Evolutionary conservation across 1,140 invertebrate species (phyloP).

Genomic region (Diplogasteroides magnus): DNA sequence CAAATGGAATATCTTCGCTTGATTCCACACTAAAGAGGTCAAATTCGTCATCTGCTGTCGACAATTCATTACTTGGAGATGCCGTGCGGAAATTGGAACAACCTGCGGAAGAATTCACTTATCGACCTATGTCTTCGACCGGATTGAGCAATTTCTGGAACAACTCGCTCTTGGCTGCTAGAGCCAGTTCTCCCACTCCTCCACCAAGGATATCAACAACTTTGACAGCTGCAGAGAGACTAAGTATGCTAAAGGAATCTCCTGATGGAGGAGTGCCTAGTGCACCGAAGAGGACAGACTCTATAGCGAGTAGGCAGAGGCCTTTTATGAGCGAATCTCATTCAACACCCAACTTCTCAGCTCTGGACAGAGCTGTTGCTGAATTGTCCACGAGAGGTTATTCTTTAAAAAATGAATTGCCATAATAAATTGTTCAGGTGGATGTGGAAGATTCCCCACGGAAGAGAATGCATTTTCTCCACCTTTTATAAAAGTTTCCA

Average conservation of each 20-base stretch:
- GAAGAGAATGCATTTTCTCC: slow-evolving; percentile 32
- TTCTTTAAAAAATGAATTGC: not conserved
- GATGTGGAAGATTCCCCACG: slow-evolving; percentile 39
- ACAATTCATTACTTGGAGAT: not conserved
- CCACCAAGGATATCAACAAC: slow-evolving; percentile 26
- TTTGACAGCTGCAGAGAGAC: slow-evolving; percentile 36
- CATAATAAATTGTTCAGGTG: slow-evolving; percentile 6
- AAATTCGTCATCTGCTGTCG: not conserved
- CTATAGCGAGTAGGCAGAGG: not conserved
- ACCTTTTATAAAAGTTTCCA: slow-evolving; percentile 15
- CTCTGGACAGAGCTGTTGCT: slow-evolving; percentile 35
- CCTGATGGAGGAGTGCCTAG: slow-evolving; percentile 13
- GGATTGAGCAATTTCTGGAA: slow-evolving; percentile 33
- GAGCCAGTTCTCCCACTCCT: slow-evolving; percentile 29
- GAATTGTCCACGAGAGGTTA: slow-evolving; percentile 22
- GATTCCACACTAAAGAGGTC: not conserved
- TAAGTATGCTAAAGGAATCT: slow-evolving; percentile 38
- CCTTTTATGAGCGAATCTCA: slow-evolving; percentile 4
- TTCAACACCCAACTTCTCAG: slow-evolving; percentile 31
- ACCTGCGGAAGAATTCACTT: not conserved
- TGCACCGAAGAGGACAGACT: slow-evolving; percentile 6
- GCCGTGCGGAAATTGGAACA: not conserved
- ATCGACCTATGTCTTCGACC: no score
- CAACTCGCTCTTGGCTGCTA: slow-evolving; percentile 26
- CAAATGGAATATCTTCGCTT: not conserved